Conservation (phyloP, 35 echinoderm and acorn worm genomes). For the Heliocidaris tuberculata region DNA sequence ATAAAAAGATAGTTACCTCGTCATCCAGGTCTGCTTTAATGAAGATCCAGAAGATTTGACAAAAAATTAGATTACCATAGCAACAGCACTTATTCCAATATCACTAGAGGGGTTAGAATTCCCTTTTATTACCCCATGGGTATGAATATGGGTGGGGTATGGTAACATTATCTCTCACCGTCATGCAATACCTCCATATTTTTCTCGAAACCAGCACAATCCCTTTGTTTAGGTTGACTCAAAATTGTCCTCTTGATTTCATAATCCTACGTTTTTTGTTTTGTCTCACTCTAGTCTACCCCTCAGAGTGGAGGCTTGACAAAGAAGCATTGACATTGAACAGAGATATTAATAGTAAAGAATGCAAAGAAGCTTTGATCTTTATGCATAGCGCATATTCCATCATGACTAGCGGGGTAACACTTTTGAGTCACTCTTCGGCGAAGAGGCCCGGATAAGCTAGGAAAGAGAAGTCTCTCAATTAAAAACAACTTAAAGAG, state of each 20-base stretch:
- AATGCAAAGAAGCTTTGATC: not conserved
- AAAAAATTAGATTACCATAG: no score
- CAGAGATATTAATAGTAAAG: not conserved
- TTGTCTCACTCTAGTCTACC: not conserved
- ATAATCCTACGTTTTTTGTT: not conserved
- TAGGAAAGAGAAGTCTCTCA: not conserved
- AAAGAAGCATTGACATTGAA: not conserved
- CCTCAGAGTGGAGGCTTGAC: not conserved
- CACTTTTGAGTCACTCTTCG: not conserved
- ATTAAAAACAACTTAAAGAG: constrained; percentile 7
- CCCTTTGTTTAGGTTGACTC: not conserved
- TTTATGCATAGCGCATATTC: not conserved
- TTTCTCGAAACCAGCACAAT: not conserved
- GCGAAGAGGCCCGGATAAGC: not conserved
- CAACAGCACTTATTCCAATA: not conserved
- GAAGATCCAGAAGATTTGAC: no score
- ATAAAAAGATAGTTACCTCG: no score
- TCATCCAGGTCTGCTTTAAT: no score
- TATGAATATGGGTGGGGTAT: not conserved
- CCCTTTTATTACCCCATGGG: not conserved
- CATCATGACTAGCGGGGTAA: not conserved
- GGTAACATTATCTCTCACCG: not conserved
- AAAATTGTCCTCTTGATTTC: not conserved
- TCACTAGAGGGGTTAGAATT: not conserved
- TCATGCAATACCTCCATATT: not conserved